Conservation (phyloP, 2,797 vertebrate genomes). For the Mormyrops attenuatus region DNA sequence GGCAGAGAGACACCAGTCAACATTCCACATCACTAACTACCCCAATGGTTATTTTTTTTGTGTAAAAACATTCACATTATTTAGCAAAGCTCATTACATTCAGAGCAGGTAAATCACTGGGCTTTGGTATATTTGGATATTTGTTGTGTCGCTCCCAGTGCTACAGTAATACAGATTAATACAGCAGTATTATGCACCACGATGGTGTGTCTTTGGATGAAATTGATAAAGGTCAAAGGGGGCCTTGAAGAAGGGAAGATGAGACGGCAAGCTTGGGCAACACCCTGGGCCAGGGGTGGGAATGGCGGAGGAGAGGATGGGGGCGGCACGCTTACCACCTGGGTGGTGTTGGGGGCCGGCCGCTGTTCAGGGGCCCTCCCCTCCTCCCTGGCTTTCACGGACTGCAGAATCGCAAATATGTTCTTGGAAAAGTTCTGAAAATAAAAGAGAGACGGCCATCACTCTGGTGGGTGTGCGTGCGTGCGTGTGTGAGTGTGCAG, state of each 20-base stretch:
- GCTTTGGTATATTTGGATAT: not conserved
- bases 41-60: not conserved
- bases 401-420: conserved; percentile 97
- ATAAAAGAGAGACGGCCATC: not conserved
- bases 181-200: not conserved
- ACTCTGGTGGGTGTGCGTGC: not conserved
- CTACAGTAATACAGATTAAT: not conserved
- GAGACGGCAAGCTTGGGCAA: not conserved
- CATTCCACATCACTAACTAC: not conserved
- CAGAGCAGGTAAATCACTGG: not conserved
- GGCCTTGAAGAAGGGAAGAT: not conserved
- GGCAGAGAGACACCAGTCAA: not conserved
- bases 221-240: not conserved
- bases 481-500: not conserved
- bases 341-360: conserved; percentile 82
- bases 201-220: not conserved
- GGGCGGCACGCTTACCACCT: conserved; percentile 66
- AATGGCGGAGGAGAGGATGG: too few relatives aligned
- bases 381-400: conserved; percentile 97
- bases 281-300: not conserved
- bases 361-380: conserved; percentile 92
- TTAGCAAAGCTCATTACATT: not conserved
- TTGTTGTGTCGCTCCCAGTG: not conserved
- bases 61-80: not conserved
- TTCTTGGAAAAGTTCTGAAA: conserved; percentile 97